These are phyloP conservation scores for Drosophila melanosoma DNA, from an alignment of 2,888 invertebrate genomes.

Conservation along the genomic window DNA sequence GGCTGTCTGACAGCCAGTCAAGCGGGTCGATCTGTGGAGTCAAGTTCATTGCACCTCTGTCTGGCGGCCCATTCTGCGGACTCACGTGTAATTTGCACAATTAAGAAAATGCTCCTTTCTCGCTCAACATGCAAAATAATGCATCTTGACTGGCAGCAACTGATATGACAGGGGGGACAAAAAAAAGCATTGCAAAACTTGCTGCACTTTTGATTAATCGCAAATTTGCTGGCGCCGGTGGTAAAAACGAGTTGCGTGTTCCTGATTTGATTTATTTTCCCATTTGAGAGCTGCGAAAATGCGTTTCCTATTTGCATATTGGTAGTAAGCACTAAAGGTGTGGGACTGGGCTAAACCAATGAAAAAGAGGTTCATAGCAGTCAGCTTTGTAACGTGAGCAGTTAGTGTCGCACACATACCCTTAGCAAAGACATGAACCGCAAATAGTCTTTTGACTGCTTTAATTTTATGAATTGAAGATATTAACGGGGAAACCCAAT, in stretches of 20 bases:
- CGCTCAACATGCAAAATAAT: constrained; percentile 65
- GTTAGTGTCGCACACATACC: no score
- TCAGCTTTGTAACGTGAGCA: not conserved
- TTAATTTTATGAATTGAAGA: not conserved
- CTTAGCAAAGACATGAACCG: constrained; percentile 16
- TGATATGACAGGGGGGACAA: constrained; percentile 12
- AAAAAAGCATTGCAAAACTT: constrained; percentile 24
- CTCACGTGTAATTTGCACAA: constrained; percentile 64
- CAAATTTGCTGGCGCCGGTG: constrained; percentile 45
- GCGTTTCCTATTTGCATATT: constrained; percentile 49
- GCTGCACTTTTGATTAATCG: constrained; percentile 71
- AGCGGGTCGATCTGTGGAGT: constrained; percentile 67
- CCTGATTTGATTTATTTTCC: constrained; percentile 26
- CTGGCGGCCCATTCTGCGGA: constrained; percentile 46
- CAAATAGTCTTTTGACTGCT: not conserved
- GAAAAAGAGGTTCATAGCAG: constrained; percentile 10
- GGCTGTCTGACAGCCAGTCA: constrained; percentile 69
- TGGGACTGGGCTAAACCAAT: not conserved
- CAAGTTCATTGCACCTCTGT: constrained; percentile 73
- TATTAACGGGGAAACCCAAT: not conserved
- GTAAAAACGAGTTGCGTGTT: constrained; percentile 35
- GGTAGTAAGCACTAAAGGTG: not conserved
- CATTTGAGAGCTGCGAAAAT: constrained; percentile 24
- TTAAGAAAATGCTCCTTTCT: constrained; percentile 23
- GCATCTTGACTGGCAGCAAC: constrained; percentile 70